Evolutionary conservation across 2,888 invertebrate species (phyloP).

Genomic region (Pycnomerus fuliginosus): DNA sequence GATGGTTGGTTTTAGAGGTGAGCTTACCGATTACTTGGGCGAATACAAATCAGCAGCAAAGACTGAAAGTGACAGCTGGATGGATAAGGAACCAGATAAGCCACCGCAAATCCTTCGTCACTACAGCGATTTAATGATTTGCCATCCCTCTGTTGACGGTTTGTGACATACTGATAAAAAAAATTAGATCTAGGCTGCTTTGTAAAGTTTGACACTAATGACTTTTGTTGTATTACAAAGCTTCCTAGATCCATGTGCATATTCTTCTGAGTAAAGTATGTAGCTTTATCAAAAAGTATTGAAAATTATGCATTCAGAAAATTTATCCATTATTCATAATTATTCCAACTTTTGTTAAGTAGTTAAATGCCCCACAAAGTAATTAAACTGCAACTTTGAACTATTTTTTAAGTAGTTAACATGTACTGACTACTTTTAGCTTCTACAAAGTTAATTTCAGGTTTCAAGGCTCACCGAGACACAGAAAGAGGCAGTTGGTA

Average conservation of each 20-base stretch:
- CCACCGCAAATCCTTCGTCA: conserved; percentile 10
- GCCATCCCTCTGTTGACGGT: conserved; percentile 19
- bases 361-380: neutral
- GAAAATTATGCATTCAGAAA: too few relatives aligned
- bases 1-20: conserved; percentile 48
- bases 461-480: conserved; percentile 63
- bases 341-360: too few relatives aligned
- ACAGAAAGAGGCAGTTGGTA: conserved; percentile 66
- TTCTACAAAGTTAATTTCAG: conserved; percentile 42
- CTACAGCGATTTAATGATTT: conserved; percentile 19
- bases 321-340: too few relatives aligned
- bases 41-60: conserved; percentile 11
- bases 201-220: too few relatives aligned
- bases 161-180: neutral
- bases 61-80: conserved; percentile 15
- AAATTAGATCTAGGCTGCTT: too few relatives aligned
- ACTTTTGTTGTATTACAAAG: too few relatives aligned
- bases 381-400: neutral
- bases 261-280: too few relatives aligned
- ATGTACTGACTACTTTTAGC: neutral
- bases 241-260: too few relatives aligned
- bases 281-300: too few relatives aligned
- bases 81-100: conserved; percentile 6
- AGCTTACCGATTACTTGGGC: conserved; percentile 35
- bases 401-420: neutral